Conservation (phyloP, 1,140 invertebrate species). For the Pseudomyrmex dendroicus region DNA sequence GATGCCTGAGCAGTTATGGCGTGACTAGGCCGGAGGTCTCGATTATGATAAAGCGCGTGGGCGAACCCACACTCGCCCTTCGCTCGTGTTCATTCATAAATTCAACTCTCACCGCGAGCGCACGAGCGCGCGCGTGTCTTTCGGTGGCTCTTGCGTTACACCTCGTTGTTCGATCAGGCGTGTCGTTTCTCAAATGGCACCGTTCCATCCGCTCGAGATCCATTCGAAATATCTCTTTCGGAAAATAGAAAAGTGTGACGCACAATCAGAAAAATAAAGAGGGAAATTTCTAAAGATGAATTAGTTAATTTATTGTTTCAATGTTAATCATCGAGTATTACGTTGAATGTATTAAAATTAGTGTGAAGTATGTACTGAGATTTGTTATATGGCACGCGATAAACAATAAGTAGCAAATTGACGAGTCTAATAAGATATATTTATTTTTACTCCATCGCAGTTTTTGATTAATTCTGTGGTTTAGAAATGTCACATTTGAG, state of each 20-base stretch:
- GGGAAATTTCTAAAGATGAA: too few species aligned
- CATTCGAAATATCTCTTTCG: background rate
- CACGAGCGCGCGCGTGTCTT: conserved; percentile 66
- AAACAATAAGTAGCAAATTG: background rate
- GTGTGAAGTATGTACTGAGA: background rate
- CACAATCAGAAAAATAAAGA: background rate
- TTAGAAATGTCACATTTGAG: background rate
- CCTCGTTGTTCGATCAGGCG: conserved; percentile 70
- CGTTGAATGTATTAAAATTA: background rate
- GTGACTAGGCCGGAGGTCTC: conserved; percentile 73
- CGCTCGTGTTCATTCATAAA: conserved; percentile 73
- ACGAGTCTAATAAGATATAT: conserved; percentile 5
- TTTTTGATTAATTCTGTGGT: background rate
- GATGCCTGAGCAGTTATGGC: conserved; percentile 69
- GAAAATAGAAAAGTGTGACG: background rate
- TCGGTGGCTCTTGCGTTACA: conserved; percentile 66
- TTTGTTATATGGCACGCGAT: background rate
- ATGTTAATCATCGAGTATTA: background rate
- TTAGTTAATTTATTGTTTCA: background rate
- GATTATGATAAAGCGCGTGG: conserved; percentile 75
- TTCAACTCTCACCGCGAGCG: conserved; percentile 69
- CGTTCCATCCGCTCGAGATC: conserved; percentile 9
- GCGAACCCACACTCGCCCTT: conserved; percentile 72
- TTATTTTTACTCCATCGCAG: background rate
- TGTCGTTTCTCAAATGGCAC: conserved; percentile 37